phyloP scores from a whole-genome alignment of 2,888 invertebrate genomes.

The Drosophila cracens region DNA sequence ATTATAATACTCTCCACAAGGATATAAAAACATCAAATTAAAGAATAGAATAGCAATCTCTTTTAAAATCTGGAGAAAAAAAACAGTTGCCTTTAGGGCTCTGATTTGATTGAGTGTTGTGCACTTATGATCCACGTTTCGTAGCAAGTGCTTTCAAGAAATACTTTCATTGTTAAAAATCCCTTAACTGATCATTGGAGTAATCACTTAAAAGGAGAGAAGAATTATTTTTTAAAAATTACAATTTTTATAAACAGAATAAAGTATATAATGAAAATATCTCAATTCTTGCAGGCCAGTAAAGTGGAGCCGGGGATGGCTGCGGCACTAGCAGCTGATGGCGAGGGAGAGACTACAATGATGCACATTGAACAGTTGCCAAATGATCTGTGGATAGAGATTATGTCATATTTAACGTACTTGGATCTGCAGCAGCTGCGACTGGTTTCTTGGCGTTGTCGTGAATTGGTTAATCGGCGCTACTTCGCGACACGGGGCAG shows the following conservation, averaged over 20 bases:
- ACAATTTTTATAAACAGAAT: not conserved
- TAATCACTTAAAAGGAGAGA: not conserved
- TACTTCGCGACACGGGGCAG: constrained; percentile 59
- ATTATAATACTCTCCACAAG: not conserved
- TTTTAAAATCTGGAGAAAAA: not conserved
- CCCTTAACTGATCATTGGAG: not conserved
- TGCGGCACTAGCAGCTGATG: not conserved
- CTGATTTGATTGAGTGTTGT: not conserved
- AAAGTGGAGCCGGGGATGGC: constrained; percentile 36
- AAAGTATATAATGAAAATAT: not conserved
- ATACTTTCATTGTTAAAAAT: not conserved
- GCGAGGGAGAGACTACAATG: not conserved
- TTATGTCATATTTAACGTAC: constrained; percentile 74
- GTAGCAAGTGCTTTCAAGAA: not conserved
- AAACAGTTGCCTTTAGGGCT: not conserved
- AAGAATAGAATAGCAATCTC: not conserved
- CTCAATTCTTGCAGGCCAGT: constrained; percentile 14
- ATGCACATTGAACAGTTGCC: constrained; percentile 68
- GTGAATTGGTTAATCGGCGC: constrained; percentile 60
- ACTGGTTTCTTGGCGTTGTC: constrained; percentile 75
- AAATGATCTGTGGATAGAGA: constrained; percentile 75
- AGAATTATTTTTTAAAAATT: not conserved
- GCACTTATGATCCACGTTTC: not conserved
- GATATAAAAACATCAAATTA: not conserved
- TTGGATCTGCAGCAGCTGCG: constrained; percentile 74